These are phyloP conservation scores for Troides helena DNA, from an alignment of 2,888 invertebrate genomes.

Conservation along the genomic window DNA sequence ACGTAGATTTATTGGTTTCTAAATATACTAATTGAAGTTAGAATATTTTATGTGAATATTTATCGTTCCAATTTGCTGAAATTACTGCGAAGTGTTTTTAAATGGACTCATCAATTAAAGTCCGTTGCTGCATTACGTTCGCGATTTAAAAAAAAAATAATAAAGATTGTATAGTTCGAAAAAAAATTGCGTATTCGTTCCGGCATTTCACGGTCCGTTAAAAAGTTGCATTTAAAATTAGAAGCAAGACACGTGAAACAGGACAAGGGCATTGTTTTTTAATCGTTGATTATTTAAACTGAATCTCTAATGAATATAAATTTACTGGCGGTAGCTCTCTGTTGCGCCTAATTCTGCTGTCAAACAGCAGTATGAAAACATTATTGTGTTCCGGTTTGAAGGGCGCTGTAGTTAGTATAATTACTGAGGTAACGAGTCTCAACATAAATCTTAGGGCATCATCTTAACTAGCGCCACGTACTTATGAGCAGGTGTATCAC, in stretches of 20 bases:
- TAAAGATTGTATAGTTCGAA: slow-evolving; percentile 8
- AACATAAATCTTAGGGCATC: too few species aligned
- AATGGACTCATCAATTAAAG: slow-evolving; percentile 15
- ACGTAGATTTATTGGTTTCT: background rate
- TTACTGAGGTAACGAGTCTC: too few species aligned
- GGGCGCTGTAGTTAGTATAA: too few species aligned
- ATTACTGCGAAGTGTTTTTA: slow-evolving; percentile 13
- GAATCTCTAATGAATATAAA: too few species aligned
- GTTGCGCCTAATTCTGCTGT: too few species aligned
- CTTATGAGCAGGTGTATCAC: too few species aligned
- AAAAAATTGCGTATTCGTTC: slow-evolving; percentile 13
- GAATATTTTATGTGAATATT: background rate
- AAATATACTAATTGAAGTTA: background rate
- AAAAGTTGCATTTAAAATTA: slow-evolving; percentile 5
- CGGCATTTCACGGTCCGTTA: slow-evolving; percentile 20
- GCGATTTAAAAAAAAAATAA: slow-evolving; percentile 12
- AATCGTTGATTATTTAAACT: background rate
- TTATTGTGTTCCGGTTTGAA: too few species aligned
- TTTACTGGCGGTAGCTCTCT: too few species aligned
- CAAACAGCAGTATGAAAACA: too few species aligned
- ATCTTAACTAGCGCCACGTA: too few species aligned
- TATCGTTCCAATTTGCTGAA: background rate
- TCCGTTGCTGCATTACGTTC: slow-evolving; percentile 4
- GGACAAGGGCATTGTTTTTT: slow-evolving; percentile 19
- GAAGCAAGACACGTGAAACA: background rate